Evolutionary conservation across 2,888 invertebrate genomes (phyloP).

Genomic region (Oasisia sp.): DNA sequence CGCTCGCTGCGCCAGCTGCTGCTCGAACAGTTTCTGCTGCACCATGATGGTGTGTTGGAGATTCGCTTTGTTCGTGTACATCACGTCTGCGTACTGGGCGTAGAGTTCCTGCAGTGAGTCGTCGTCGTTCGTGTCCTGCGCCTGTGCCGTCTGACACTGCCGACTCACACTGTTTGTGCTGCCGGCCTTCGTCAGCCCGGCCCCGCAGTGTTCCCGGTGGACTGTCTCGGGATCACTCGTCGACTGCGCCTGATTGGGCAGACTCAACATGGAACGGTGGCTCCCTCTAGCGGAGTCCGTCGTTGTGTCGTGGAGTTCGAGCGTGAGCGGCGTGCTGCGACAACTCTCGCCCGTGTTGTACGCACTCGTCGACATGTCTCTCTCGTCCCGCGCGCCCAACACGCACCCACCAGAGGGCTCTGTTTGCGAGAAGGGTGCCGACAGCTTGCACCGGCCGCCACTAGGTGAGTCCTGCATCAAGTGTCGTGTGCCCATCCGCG

Average conservation of each 20-base stretch:
- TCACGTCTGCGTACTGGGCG: conserved; percentile 70
- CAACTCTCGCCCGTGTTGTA: conserved; percentile 83
- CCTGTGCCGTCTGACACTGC: conserved; percentile 36
- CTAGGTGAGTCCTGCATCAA: background rate
- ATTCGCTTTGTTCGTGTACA: conserved; percentile 78
- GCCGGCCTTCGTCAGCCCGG: conserved; percentile 29
- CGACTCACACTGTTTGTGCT: conserved; percentile 35
- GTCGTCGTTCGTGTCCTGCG: conserved; percentile 24
- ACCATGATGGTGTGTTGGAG: conserved; percentile 76
- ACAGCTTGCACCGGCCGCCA: background rate
- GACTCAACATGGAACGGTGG: conserved; percentile 57
- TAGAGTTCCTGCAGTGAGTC: conserved; percentile 61
- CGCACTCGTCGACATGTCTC: conserved; percentile 69
- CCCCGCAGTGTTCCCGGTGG: background rate
- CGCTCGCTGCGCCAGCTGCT: conserved; percentile 50
- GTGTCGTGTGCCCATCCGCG: conserved; percentile 61
- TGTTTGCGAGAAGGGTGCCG: background rate
- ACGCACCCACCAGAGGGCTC: background rate
- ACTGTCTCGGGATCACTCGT: conserved; percentile 18
- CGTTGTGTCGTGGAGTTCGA: conserved; percentile 53
- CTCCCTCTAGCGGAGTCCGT: conserved; percentile 51
- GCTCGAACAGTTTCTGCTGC: conserved; percentile 72
- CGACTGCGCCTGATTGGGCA: conserved; percentile 40
- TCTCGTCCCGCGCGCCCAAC: background rate
- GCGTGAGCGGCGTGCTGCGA: conserved; percentile 70